Conservation (phyloP, 2,888 invertebrate species). For the Caenorhabditis macrosperma region DNA sequence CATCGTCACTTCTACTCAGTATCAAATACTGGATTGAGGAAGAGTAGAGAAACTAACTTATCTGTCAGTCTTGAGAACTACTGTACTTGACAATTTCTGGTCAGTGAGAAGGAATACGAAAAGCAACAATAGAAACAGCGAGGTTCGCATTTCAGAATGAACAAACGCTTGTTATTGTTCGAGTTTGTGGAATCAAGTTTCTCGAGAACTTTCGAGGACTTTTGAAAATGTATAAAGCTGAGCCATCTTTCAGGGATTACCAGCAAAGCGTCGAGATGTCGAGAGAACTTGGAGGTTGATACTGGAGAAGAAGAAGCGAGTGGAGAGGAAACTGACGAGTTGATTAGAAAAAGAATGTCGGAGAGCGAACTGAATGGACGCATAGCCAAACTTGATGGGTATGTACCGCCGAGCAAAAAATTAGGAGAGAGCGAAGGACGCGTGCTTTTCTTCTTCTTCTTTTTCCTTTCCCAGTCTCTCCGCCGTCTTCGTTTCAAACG, state of each 20-base stretch:
- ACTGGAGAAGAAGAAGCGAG: not conserved
- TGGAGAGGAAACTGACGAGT: slow-evolving; percentile 33
- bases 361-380: slow-evolving; percentile 24
- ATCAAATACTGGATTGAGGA: too few relatives aligned
- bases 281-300: slow-evolving; percentile 19
- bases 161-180: not conserved
- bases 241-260: slow-evolving; percentile 11
- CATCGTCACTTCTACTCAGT: too few relatives aligned
- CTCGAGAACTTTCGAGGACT: too few relatives aligned
- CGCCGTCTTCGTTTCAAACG: slow-evolving; percentile 21
- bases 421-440: slow-evolving; percentile 31
- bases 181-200: not conserved
- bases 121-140: not conserved
- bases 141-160: not conserved
- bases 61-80: not conserved
- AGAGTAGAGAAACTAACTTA: too few relatives aligned
- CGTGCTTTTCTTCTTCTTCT: slow-evolving; percentile 15
- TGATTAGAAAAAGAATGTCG: slow-evolving; percentile 42
- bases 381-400: slow-evolving; percentile 23
- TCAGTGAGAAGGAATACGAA: not conserved
- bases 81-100: not conserved
- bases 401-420: slow-evolving; percentile 49
- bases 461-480: slow-evolving; percentile 24
- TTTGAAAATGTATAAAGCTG: slow-evolving; percentile 25
- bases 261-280: not conserved